phyloP scores from a whole-genome alignment of 2,888 invertebrate genomes.

The Eurytoma californica region DNA sequence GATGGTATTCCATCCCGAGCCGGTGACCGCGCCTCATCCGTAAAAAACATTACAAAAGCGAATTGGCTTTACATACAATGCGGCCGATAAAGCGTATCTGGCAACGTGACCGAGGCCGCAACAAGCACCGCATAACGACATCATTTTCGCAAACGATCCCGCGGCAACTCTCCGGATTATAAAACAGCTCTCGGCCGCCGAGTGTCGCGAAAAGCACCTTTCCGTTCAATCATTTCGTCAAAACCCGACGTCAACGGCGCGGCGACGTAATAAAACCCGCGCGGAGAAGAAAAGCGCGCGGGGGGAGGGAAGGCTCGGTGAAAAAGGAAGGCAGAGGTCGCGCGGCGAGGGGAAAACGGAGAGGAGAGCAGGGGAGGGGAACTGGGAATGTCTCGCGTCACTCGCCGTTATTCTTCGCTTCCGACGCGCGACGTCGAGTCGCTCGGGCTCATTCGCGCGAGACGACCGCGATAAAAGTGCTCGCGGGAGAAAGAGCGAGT shows the following conservation, averaged over 20 bases:
- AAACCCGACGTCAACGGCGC: background rate
- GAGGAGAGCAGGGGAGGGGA: background rate
- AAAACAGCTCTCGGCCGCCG: no score
- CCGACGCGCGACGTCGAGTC: conserved; percentile 14
- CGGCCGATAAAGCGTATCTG: no score
- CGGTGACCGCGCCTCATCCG: no score
- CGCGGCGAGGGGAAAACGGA: background rate
- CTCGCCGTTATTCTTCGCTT: conserved; percentile 45
- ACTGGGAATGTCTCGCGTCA: conserved; percentile 17
- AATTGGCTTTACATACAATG: no score
- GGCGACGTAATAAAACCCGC: background rate
- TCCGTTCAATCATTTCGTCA: conserved; percentile 19
- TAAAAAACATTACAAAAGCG: no score
- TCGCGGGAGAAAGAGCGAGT: background rate
- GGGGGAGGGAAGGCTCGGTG: background rate
- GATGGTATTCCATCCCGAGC: no score
- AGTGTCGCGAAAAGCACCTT: no score
- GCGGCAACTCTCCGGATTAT: no score
- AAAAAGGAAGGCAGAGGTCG: background rate
- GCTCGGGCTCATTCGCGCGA: conserved; percentile 27
- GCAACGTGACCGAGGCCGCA: no score
- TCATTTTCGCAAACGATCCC: no score
- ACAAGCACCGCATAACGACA: no score
- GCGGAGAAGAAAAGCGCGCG: background rate
- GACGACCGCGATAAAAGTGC: conserved; percentile 47